Conservation (phyloP, 2,888 invertebrate species). For the Gibbula magus region DNA sequence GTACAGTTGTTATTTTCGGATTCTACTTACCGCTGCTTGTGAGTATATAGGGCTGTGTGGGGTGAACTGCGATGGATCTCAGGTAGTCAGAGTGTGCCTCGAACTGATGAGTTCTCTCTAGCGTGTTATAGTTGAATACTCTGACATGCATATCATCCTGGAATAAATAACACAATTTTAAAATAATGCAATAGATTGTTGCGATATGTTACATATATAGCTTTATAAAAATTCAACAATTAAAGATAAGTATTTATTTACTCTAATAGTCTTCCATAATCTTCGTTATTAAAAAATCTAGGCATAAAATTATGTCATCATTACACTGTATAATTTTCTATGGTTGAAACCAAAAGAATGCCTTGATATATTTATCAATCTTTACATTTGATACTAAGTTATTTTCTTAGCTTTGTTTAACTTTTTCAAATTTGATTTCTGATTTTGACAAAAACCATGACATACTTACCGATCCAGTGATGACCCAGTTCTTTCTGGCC, state of each 20-base stretch:
- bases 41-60: conserved; percentile 95
- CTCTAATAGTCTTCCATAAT: too few species aligned
- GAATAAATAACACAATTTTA: neutral
- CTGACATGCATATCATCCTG: conserved; percentile 82
- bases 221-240: neutral
- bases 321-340: neutral
- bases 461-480: conserved; percentile 87
- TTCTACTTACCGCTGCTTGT: conserved; percentile 91
- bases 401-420: neutral
- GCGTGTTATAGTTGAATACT: conserved; percentile 98
- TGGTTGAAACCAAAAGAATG: neutral
- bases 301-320: too few species aligned
- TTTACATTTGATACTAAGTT: neutral
- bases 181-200: neutral
- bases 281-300: too few species aligned
- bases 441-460: neutral
- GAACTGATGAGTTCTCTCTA: conserved; percentile 95
- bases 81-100: conserved; percentile 99
- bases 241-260: neutral
- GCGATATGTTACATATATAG: neutral
- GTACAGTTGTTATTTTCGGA: too few species aligned
- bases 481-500: conserved; percentile 97
- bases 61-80: conserved; percentile 95
- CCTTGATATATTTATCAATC: neutral
- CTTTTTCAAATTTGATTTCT: neutral